Evolutionary conservation across 2,888 invertebrate genomes (phyloP).

Genomic region (Amphimallon solstitiale): DNA sequence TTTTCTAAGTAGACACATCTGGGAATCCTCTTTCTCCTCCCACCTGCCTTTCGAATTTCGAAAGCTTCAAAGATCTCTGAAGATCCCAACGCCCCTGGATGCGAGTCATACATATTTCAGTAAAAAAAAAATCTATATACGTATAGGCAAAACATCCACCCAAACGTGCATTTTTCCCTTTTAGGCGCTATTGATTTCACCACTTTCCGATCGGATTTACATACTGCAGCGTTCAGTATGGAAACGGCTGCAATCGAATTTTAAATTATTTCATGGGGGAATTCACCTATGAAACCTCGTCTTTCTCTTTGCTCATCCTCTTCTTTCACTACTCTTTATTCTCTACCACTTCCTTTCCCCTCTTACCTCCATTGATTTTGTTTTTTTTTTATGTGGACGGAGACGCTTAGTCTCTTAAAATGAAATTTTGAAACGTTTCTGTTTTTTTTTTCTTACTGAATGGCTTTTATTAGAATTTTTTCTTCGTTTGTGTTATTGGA

Average conservation of each 20-base stretch:
- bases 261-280: conserved; percentile 31
- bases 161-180: conserved; percentile 19
- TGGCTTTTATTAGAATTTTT: conserved; percentile 18
- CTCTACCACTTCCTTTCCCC: not conserved
- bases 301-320: conserved; percentile 1
- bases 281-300: conserved; percentile 2
- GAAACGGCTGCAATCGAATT: conserved; percentile 32
- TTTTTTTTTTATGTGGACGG: conserved; percentile 23
- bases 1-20: conserved; percentile 44
- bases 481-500: conserved; percentile 12
- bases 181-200: conserved; percentile 35
- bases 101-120: conserved; percentile 40
- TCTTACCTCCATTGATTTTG: conserved; percentile 16
- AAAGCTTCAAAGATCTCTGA: conserved; percentile 25
- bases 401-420: conserved; percentile 25
- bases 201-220: conserved; percentile 35
- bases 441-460: conserved; percentile 3
- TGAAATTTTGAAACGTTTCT: conserved; percentile 26
- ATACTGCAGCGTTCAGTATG: conserved; percentile 30
- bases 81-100: conserved; percentile 10
- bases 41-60: conserved; percentile 22
- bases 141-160: conserved; percentile 21
- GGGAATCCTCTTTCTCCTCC: conserved; percentile 36
- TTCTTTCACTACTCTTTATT: conserved; percentile 8
- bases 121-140: conserved; percentile 6